phyloP scores from a whole-genome alignment of 1,140 invertebrate species.

The Drosophila subobscura region DNA sequence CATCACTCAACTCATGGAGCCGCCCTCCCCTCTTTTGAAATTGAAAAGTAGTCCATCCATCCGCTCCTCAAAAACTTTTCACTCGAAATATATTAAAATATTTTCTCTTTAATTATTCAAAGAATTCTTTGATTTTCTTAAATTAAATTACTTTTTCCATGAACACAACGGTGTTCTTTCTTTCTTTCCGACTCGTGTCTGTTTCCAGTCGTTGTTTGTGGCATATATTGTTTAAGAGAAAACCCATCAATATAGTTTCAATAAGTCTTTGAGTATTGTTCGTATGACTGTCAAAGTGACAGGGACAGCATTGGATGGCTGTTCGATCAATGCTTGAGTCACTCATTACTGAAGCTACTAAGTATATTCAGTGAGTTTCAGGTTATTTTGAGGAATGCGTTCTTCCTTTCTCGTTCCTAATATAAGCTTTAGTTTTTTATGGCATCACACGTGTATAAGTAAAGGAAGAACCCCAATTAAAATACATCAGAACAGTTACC shows the following conservation, averaged over 20 bases:
- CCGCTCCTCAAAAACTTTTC: conserved; percentile 39
- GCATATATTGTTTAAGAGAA: background rate
- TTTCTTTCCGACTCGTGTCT: background rate
- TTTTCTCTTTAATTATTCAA: conserved; percentile 22
- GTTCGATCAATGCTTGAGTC: too few relatives aligned
- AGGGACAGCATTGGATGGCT: too few relatives aligned
- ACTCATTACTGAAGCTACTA: too few relatives aligned
- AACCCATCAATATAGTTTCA: conserved; percentile 1
- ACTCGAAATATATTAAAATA: conserved; percentile 36
- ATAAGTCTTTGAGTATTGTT: too few relatives aligned
- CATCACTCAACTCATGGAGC: conserved; percentile 30
- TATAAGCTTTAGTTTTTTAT: background rate
- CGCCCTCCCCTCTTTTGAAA: conserved; percentile 32
- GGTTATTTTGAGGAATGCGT: background rate
- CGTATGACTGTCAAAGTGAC: background rate
- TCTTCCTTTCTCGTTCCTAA: background rate
- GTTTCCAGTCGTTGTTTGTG: background rate
- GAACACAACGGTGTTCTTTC: too few relatives aligned
- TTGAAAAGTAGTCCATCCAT: conserved; percentile 53
- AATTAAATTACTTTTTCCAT: background rate
- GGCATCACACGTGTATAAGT: conserved; percentile 25
- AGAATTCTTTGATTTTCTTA: background rate
- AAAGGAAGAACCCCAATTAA: conserved; percentile 28
- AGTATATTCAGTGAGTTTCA: too few relatives aligned
- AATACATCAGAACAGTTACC: conserved; percentile 12